Base-by-base conservation (phyloP, 2,888 invertebrate species). In the Sthenelais limicola region DNA sequence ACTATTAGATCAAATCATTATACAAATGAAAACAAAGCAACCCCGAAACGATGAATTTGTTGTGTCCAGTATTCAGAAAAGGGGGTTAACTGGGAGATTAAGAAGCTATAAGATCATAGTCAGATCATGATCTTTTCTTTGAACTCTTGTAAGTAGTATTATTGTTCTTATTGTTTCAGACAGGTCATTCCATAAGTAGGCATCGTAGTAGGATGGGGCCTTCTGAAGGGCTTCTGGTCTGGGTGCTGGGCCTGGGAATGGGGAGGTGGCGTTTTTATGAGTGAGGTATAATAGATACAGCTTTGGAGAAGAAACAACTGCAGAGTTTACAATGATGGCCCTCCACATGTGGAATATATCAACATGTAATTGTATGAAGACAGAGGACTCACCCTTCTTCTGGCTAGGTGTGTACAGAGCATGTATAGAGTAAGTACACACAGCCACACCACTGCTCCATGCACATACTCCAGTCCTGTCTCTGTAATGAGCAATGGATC, bases 361-460 rank as follows among this genome's bases (percentile, higher is more conserved):
- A n/a, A n/a, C n/a, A n/a, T n/a, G n/a, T n/a, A n/a, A n/a, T 28
- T 24, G 7, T 26, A 28, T 56, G 28, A 15, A 66, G 9, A 66
- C 15, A 38, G 33, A 47, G 15, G 30, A 67, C 68, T 49, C 47
- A 76, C 78, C 76, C 75, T 73, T 52, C 72, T 24, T 66, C 75
- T 78, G n/a, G 74, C 72, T 35, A 78, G 67, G 33, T 76, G 77
- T 30, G 72, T 75, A 54, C 70, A 54, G 32, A 78, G 33, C 74
- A 78, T 72, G 67, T 78, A 78, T 43, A 74, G 32, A 12, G 77
- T 75, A 15, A 78, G 73, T 15, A 66, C 54, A 68, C 77, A 78
- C 56, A 78, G 71, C 78, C 78, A 78, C 30, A 77, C 76, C 32
- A 78, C 68, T n/a, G 73, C 76, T 12, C 73, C 78, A 68, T 78